Evolutionary conservation across 2,888 invertebrate genomes (phyloP).

Genomic region (Heliconius hortense): DNA sequence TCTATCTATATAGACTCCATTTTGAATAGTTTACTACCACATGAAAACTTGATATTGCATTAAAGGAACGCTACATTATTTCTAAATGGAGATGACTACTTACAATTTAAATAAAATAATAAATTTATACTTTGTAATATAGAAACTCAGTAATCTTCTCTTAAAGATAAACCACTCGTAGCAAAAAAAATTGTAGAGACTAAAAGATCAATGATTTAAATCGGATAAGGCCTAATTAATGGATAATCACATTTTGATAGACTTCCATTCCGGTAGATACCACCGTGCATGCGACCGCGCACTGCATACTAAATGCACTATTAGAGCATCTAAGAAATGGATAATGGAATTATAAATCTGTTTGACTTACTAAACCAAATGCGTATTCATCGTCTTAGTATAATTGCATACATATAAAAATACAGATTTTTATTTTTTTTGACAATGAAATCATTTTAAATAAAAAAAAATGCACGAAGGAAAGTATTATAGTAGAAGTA

Average conservation of each 20-base stretch:
- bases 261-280: slow-evolving; percentile 25
- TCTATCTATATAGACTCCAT: neutral
- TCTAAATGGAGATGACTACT: neutral
- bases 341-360: slow-evolving; percentile 15
- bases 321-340: slow-evolving; percentile 13
- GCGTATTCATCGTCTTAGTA: neutral
- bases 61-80: neutral
- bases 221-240: slow-evolving; percentile 48
- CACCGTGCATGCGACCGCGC: slow-evolving; percentile 40
- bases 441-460: no score
- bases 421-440: neutral
- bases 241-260: slow-evolving; percentile 43
- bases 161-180: neutral
- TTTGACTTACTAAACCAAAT: neutral
- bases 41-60: neutral
- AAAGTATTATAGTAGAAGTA: no score
- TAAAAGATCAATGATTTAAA: slow-evolving; percentile 41
- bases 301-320: slow-evolving; percentile 48
- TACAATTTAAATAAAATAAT: slow-evolving; percentile 13
- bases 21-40: neutral
- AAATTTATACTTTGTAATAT: neutral
- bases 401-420: neutral
- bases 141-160: neutral
- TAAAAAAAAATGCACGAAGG: neutral
- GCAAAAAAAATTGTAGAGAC: neutral